phyloP scores from a whole-genome alignment of 2,797 vertebrate genomes.

The Labroides dimidiatus region DNA sequence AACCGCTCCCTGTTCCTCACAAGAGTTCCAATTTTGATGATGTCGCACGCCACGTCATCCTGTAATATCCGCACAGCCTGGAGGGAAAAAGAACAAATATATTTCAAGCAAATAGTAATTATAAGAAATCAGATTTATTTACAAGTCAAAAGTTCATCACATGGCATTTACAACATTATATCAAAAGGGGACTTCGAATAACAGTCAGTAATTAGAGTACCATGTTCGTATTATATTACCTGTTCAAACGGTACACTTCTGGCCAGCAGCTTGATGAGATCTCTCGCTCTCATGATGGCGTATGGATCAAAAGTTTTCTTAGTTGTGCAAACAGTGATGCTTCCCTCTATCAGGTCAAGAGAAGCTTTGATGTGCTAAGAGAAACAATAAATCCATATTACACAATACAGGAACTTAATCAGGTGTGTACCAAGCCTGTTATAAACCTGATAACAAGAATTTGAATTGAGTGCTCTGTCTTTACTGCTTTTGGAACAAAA shows the following conservation, averaged over 20 bases:
- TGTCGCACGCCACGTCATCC: conserved; percentile 96
- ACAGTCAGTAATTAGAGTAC: too few relatives aligned
- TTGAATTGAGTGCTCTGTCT: too few relatives aligned
- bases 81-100: neutral
- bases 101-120: neutral
- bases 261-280: conserved; percentile 95
- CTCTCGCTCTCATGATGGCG: conserved; percentile 91
- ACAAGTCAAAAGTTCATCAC: neutral
- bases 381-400: neutral
- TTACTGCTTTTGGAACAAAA: neutral
- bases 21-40: conserved; percentile 94
- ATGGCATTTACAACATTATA: neutral
- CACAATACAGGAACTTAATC: neutral
- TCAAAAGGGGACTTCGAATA: neutral
- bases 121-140: neutral
- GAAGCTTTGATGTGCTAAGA: conserved; percentile 87
- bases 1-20: conserved; percentile 95
- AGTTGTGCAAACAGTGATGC: conserved; percentile 92
- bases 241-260: conserved; percentile 97
- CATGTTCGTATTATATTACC: conserved; percentile 73
- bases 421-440: too few relatives aligned
- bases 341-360: conserved; percentile 96
- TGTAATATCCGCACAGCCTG: conserved; percentile 94
- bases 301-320: conserved; percentile 97
- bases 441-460: too few relatives aligned